Conservation (phyloP, 2,888 invertebrate species). For the Schizotus pectinicornis region DNA sequence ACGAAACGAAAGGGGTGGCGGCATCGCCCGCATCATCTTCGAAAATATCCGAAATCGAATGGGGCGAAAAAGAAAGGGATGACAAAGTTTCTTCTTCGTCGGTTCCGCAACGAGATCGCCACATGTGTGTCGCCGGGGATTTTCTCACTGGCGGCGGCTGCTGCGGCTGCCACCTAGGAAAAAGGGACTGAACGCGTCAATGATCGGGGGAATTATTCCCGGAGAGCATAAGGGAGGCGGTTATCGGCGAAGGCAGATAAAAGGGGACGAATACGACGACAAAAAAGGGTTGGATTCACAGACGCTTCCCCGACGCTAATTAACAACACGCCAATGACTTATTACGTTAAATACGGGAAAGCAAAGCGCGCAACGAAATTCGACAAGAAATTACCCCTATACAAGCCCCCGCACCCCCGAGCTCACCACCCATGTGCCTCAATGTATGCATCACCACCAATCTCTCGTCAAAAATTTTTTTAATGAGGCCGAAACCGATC, state of each 20-base stretch:
- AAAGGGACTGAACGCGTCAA: slow-evolving; percentile 56
- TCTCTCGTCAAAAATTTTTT: no score
- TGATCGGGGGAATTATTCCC: slow-evolving; percentile 55
- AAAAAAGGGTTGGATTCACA: slow-evolving; percentile 51
- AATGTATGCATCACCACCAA: no score
- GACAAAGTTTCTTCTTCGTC: no score
- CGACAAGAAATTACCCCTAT: no score
- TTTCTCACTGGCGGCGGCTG: slow-evolving; percentile 4
- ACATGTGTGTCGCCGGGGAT: not conserved
- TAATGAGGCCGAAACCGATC: no score
- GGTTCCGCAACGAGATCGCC: no score
- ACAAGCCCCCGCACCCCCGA: no score
- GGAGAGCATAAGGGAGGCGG: slow-evolving; percentile 51
- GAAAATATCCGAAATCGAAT: slow-evolving; percentile 7
- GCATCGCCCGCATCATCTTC: slow-evolving; percentile 48
- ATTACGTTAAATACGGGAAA: slow-evolving; percentile 24
- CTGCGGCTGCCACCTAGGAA: slow-evolving; percentile 45
- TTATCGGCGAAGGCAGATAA: slow-evolving; percentile 54
- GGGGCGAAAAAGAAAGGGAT: slow-evolving; percentile 15
- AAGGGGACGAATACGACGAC: slow-evolving; percentile 43
- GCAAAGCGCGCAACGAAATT: slow-evolving; percentile 1
- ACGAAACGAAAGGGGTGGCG: slow-evolving; percentile 52
- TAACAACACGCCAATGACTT: slow-evolving; percentile 44
- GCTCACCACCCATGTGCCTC: no score
- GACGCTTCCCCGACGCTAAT: slow-evolving; percentile 51